Evolutionary conservation across 2,888 invertebrate species (phyloP), one percentile per base, ranked within the genome.

Genomic region (Nymphalis c-album): DNA sequence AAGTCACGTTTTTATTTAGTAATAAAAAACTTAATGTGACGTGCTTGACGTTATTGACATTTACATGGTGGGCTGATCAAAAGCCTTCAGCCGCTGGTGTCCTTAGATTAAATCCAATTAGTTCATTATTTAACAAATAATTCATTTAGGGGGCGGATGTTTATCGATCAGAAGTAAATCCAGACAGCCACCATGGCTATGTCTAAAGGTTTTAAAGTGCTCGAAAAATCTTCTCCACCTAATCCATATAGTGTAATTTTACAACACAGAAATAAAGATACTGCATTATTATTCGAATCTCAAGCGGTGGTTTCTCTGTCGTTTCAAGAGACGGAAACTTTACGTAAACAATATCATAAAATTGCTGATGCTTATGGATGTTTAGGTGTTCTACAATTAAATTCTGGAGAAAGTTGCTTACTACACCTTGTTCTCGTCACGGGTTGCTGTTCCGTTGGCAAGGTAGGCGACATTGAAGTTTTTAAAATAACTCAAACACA

Each of bases 361-460:
- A 94, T 98, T 55, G 92, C 97, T 63, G 99, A 99, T 91, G 98
- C 98, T 0, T 99, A 99, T 86, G 99, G 98, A 35, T 98, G 98
- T 81, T 92, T 99, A 65, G 99, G 99, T 57, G 98, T 98, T 3
- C 93, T 99, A 0, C 97, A 98, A 80, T 87, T 97, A 58, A 96
- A 96, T 86, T 95, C 96, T 69, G 97, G 97, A 61, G 97, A 97
- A 84, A 95, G 94, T 80, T 96, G 96, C 48, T 94, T 97, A 64
- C 93, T 97, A 60, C 98, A 98, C 81, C 94, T 99, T 67, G 97
- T 99, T 10, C 94, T 99, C 80, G 96, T 99, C 63, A 98, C 97
- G 17, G 98, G 98, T 47, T 99, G 98, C 87, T 95, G 98, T 77
- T 99, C 99, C 10, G 96, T 99, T 73, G 99, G 99, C 13, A 99